Evolutionary conservation across 2,888 invertebrate species (phyloP).

Genomic region (Lottia scabra): DNA sequence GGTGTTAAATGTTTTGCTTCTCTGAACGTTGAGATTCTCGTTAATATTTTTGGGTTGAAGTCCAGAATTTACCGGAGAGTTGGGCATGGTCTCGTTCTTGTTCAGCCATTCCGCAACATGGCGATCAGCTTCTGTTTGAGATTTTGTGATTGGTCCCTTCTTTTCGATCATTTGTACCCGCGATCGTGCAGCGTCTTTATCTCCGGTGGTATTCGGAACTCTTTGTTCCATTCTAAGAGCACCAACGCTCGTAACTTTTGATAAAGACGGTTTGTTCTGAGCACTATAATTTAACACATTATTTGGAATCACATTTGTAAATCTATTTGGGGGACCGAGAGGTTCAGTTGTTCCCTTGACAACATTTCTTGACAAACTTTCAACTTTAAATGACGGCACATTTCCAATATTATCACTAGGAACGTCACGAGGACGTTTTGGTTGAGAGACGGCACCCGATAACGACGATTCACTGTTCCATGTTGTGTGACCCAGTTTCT

Average conservation of each 20-base stretch:
- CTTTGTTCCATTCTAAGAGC: background rate
- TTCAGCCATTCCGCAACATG: background rate
- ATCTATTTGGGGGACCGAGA: background rate
- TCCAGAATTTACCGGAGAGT: background rate
- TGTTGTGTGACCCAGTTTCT: constrained; percentile 19
- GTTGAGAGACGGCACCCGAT: background rate
- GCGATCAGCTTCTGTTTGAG: background rate
- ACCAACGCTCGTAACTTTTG: background rate
- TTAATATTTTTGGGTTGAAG: background rate
- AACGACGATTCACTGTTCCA: constrained; percentile 40
- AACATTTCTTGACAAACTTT: constrained; percentile 8
- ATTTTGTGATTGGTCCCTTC: background rate
- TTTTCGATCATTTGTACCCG: background rate
- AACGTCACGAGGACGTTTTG: background rate
- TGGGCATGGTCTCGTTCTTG: background rate
- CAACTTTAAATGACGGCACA: constrained; percentile 13
- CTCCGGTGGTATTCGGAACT: background rate
- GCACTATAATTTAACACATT: background rate
- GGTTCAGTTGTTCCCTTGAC: constrained; percentile 6
- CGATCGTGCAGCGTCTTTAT: background rate
- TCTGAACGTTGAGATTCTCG: background rate
- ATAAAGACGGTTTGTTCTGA: background rate
- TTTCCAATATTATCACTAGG: constrained; percentile 6
- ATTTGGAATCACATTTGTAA: background rate
- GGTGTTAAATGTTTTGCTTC: background rate